A percentile compares a stretch with the other conserved stretches of the same genome.
These are phyloP conservation scores for Philhelius pedissequus DNA, from an alignment of 2,888 invertebrate genomes.

Conservation along the genomic window DNA sequence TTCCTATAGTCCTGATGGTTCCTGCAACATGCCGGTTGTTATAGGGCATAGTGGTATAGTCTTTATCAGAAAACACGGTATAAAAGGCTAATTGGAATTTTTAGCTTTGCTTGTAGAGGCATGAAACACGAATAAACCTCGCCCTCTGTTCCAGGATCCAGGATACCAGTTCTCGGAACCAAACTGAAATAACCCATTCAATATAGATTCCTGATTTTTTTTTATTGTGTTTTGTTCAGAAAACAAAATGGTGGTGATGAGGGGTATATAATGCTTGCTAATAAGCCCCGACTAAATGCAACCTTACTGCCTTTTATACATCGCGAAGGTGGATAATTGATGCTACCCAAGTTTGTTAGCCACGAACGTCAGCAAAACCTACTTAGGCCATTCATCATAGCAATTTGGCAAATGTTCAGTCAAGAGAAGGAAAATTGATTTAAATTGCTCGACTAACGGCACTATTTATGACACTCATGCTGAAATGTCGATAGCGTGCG, in stretches of 20 bases:
- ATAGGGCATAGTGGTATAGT: background rate
- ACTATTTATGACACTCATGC: conserved; percentile 54
- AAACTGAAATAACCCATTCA: background rate
- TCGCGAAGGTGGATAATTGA: conserved; percentile 48
- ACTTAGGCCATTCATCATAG: conserved; percentile 49
- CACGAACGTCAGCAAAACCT: conserved; percentile 32
- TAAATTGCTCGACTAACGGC: conserved; percentile 48
- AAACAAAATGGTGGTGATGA: conserved; percentile 1
- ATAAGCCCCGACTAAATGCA: conserved; percentile 32
- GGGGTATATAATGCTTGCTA: conserved; percentile 1
- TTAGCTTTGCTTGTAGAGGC: conserved; percentile 17
- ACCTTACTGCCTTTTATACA: background rate
- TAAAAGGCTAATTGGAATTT: conserved; percentile 34
- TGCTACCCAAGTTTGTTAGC: conserved; percentile 37
- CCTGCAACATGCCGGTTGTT: no score
- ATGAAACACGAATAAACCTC: conserved; percentile 29
- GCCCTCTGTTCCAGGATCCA: background rate
- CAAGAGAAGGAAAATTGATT: conserved; percentile 59
- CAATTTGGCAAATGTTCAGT: conserved; percentile 57
- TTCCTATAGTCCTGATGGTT: no score
- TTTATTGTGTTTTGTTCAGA: no score
- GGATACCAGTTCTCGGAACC: background rate
- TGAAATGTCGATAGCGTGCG: conserved; percentile 45
- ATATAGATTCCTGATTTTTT: conserved; percentile 8
- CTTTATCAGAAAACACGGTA: conserved; percentile 16